Percentiles rank a stretch among this genome's conserved stretches.
Evolutionary conservation across 2,888 invertebrate genomes (phyloP).

Genomic region (Campoletis raptor): DNA sequence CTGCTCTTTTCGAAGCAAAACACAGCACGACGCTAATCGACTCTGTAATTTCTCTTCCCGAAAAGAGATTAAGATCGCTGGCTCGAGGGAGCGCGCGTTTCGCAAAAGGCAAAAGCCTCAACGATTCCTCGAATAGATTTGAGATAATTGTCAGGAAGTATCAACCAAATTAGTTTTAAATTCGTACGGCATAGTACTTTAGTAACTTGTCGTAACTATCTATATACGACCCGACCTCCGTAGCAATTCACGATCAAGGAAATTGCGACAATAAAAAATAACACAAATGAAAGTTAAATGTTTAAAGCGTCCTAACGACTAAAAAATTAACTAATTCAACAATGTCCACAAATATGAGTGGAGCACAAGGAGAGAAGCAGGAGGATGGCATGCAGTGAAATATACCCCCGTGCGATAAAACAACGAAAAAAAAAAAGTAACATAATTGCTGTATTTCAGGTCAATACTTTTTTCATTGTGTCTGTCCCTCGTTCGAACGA

Average conservation of each 20-base stretch:
- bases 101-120: not conserved
- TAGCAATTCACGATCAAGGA: not conserved
- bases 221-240: no score
- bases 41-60: constrained; percentile 59
- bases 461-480: not conserved
- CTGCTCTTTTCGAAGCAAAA: constrained; percentile 31
- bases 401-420: not conserved
- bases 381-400: not conserved
- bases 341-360: not conserved
- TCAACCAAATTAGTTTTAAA: constrained; percentile 19
- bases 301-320: not conserved
- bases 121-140: constrained; percentile 38
- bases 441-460: not conserved
- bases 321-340: not conserved
- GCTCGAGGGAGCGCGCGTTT: constrained; percentile 5
- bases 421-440: not conserved
- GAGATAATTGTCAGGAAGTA: constrained; percentile 21
- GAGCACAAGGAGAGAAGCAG: not conserved
- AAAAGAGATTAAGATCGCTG: constrained; percentile 63
- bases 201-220: no score
- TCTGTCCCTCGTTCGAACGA: constrained; percentile 14
- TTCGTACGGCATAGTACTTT: not conserved
- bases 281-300: not conserved
- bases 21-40: constrained; percentile 51
- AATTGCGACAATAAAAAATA: not conserved